A percentile compares a stretch with the other conserved stretches of the same genome.
These are phyloP conservation scores for Falco naumanni DNA, from an alignment of 2,797 vertebrate genomes.

Conservation along the genomic window DNA sequence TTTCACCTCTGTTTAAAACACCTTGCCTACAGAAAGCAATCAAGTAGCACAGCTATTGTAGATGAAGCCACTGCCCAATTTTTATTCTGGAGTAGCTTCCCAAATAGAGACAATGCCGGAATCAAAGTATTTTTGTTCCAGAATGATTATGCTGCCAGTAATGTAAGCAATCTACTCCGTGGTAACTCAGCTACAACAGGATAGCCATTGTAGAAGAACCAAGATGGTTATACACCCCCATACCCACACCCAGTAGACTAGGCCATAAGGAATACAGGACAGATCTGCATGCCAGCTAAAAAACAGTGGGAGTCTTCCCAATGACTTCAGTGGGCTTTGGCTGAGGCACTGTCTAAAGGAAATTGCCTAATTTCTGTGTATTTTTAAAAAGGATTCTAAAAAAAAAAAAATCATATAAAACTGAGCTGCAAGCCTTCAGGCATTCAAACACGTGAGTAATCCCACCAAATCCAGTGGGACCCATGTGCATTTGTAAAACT, in stretches of 20 bases:
- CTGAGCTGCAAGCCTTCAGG: neutral
- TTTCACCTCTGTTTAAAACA: neutral
- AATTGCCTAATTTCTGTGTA: slow-evolving; percentile 42
- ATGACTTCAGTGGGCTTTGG: slow-evolving; percentile 45
- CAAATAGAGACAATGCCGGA: neutral
- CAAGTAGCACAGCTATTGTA: neutral
- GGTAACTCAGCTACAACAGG: neutral
- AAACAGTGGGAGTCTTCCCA: slow-evolving; percentile 47
- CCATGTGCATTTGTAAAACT: neutral
- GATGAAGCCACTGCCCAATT: neutral
- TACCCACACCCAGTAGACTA: neutral
- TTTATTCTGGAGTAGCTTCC: neutral
- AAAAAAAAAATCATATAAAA: neutral
- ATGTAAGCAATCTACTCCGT: neutral
- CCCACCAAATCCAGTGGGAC: neutral
- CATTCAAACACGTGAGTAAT: neutral
- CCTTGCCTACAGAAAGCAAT: neutral
- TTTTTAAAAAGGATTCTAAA: slow-evolving; percentile 36
- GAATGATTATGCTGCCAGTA: neutral
- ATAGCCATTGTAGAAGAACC: neutral
- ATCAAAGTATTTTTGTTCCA: neutral
- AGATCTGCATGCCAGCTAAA: neutral
- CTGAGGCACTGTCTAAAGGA: slow-evolving; percentile 27
- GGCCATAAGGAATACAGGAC: neutral
- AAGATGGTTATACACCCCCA: neutral